These are phyloP conservation scores for Dendronephthya gigantea DNA, from an alignment of 64 coral and sea anemone species.

Conservation along the genomic window DNA sequence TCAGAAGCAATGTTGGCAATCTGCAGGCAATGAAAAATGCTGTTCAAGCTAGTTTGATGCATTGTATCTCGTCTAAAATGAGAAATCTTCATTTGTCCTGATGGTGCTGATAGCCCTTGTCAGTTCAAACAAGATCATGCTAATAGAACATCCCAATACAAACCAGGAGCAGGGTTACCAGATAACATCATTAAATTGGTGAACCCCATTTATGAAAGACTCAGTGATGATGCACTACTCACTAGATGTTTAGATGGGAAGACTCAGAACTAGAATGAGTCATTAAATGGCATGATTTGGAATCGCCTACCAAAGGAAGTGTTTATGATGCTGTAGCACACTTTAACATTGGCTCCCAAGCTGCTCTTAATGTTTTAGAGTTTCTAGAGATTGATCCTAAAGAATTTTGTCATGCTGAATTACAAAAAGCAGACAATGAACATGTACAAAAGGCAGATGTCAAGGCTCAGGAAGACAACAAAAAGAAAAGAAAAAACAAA, in stretches of 20 bases:
- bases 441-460: not conserved
- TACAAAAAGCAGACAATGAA: not conserved
- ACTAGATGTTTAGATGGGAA: conserved; percentile 30
- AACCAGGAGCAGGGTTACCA: conserved; percentile 14
- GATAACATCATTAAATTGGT: not conserved
- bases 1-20: no score
- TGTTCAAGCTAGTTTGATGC: no score
- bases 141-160: not conserved
- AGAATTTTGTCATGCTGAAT: not conserved
- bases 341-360: conserved; percentile 23
- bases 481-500: not conserved
- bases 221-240: conserved; percentile 31
- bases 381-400: conserved; percentile 20
- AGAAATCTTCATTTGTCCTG: conserved; percentile 26
- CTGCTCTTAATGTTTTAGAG: conserved; percentile 13
- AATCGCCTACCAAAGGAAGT: conserved; percentile 24
- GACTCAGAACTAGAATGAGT: conserved; percentile 33
- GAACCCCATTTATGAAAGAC: conserved; percentile 15
- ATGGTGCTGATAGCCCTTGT: conserved; percentile 38
- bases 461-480: not conserved
- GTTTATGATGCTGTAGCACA: conserved; percentile 34
- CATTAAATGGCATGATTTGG: no score
- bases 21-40: no score
- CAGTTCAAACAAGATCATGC: not conserved
- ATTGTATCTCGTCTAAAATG: conserved; percentile 29